These are phyloP conservation scores for Peromyscus aztecus DNA, from an alignment of 2,797 vertebrate genomes.

Conservation along the genomic window DNA sequence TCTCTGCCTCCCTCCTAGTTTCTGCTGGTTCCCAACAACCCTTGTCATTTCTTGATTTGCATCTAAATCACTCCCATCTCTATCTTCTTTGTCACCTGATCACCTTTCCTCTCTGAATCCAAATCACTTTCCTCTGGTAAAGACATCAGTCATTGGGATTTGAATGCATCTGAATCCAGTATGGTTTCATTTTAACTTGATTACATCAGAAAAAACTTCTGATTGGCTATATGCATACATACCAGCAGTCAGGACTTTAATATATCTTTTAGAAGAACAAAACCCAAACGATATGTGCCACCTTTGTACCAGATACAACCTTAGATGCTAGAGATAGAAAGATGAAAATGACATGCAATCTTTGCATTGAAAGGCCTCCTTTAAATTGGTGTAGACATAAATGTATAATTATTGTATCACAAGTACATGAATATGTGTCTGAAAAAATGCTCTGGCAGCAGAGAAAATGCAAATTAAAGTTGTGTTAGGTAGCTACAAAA, in stretches of 20 bases:
- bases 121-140: conserved; percentile 30
- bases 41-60: not conserved
- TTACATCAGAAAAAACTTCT: conserved; percentile 32
- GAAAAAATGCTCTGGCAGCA: not conserved
- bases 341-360: not conserved
- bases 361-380: not conserved
- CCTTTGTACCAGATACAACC: conserved; percentile 23
- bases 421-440: conserved; percentile 3
- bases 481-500: conserved; percentile 12
- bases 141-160: not conserved
- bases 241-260: not conserved
- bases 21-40: not conserved
- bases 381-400: not conserved
- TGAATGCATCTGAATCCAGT: not conserved
- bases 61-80: not conserved
- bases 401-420: conserved; percentile 16
- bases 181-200: conserved; percentile 26
- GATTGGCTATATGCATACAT: not conserved
- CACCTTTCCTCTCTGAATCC: conserved; percentile 2
- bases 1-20: not conserved
- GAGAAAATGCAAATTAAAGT: not conserved
- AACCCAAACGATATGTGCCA: not conserved
- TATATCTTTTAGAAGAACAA: conserved; percentile 7
- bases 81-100: not conserved
- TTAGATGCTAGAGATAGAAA: conserved; percentile 28